Evolutionary conservation across 2,113 vertebrate genomes (phyloP), one percentile per base, ranked within the genome.

Genomic region (Aphyosemion australe): DNA sequence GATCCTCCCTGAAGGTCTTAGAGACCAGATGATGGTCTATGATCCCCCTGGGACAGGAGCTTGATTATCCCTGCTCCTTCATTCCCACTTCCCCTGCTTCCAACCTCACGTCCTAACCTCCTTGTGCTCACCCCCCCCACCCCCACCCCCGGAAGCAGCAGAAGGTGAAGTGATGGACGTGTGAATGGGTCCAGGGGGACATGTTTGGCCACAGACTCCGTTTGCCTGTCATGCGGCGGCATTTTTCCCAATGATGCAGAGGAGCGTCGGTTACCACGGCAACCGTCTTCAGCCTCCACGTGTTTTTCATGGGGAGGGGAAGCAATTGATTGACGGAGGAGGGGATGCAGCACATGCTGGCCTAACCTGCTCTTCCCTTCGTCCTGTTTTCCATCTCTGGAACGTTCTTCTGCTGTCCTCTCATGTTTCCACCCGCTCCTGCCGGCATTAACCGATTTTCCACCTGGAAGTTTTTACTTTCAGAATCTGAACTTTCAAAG

Each of bases 11-110:
- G 7, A 37, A 8, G 34, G 9, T 7, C 6, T 37, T 37, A 37
- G 34, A 10, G 34, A 37, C 54, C 68, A 14, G 62, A 80, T 70
- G 74, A 82, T 8, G 34, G 34, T 8, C 9, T 37, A 37, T 16
- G 46, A 2, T 66, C 67, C 80, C 65, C 39, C 50, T 8, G 80
- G 78, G 73, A 84, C 55, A 26, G 19, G 16, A 48, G 42, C 1
- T 11, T 6, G 65, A 54, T n/a, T 15, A 60, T 37, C 39, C 53
- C 20, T 26, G 6, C 49, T 51, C 26, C 32, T 57, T 34, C 50
- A 20, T 48, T 45, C 7, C 32, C 15, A 8, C 26, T 32, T 26
- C 43, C 46, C 19, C 21, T 58, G 37, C 37, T 39, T 39, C 11
- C 37, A 39, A 4, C 37, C 37, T 39, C 37, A 8, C 8, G 26